These are phyloP conservation scores for Agrochola lychnidis DNA, from an alignment of 2,888 invertebrate species.

Conservation along the genomic window DNA sequence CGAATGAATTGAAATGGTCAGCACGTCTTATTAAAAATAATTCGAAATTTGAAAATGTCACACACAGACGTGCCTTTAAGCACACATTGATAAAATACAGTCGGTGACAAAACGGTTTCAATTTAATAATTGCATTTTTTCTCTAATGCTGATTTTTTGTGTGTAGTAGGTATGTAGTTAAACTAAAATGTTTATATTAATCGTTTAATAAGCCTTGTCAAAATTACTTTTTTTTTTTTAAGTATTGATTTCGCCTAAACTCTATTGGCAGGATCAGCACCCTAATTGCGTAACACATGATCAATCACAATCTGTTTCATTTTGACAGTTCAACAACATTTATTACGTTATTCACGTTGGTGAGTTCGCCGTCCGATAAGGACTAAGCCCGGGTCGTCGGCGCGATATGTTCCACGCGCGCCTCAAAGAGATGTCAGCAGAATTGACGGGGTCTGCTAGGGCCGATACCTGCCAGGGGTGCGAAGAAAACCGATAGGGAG, in stretches of 20 bases:
- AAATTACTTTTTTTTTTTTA: not conserved
- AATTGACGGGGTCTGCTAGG: too few species aligned
- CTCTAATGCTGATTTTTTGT: not conserved
- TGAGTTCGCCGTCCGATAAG: too few species aligned
- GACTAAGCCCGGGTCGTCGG: too few species aligned
- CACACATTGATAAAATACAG: constrained; percentile 14
- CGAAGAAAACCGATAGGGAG: too few species aligned
- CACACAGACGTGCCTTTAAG: constrained; percentile 22
- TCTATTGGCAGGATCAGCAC: not conserved
- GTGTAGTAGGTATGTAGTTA: not conserved
- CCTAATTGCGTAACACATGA: too few species aligned
- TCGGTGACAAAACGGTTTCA: constrained; percentile 13
- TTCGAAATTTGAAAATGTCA: constrained; percentile 16
- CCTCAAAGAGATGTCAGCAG: too few species aligned
- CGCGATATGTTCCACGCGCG: too few species aligned
- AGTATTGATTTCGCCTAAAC: not conserved
- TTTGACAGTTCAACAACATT: too few species aligned
- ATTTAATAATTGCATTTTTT: not conserved
- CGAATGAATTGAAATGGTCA: constrained; percentile 5
- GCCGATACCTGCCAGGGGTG: too few species aligned
- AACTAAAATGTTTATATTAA: not conserved
- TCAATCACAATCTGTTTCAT: too few species aligned
- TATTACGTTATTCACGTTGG: too few species aligned
- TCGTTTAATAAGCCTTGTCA: not conserved
- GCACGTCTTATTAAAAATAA: not conserved